Base-by-base conservation (phyloP, 2,888 invertebrate genomes). In the Ormyrus labotus region DNA sequence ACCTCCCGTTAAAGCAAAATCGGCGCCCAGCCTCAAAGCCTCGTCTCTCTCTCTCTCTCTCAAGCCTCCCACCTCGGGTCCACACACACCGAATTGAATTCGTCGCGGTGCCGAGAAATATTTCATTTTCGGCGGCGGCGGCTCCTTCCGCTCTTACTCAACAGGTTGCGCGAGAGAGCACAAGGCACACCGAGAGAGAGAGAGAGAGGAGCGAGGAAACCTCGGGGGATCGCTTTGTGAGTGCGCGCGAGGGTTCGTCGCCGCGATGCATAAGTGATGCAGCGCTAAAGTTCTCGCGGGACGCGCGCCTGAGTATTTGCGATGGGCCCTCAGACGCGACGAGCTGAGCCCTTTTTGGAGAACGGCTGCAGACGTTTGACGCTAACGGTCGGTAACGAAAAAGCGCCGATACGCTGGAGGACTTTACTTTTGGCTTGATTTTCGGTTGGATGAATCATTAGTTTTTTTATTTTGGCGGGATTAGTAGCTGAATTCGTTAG, bases 151-250 rank as follows among this genome's bases (percentile, higher is more conserved):
- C 58, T 63, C 69, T 69, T 65, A 83, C 81, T 84, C 85, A 85
- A 85, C 85, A 85, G 85, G 85, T 85, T 19, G 85, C 80, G 80
- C 72, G 10, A 75, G 70, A 80, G 83, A 74, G 79, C 69, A 77
- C 51, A 19, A 51, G 53, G 57, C 34, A 50, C 34, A 55, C 68
- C 68, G 82, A 73, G 77, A 84, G 83, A 83, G 85, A 84, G 86
- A 86, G 85, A 85, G 83, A 82, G 84, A 76, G 48, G 19, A n/a
- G 67, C 47, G 19, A 1, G 74, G 81, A 80, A 87, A 86, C 87
- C 89, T 88, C 89, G 81, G 84, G 89, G 88, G 89, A 88, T 86
- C 88, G 86, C 88, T 89, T 89, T 88, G 88, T 86, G 86, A 88
- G 88, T 85, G 84, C 86, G 85, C 19, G 19, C 55, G 84, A 85